Conservation (phyloP, 2,888 invertebrate species). For the Melanophora roralis region DNA sequence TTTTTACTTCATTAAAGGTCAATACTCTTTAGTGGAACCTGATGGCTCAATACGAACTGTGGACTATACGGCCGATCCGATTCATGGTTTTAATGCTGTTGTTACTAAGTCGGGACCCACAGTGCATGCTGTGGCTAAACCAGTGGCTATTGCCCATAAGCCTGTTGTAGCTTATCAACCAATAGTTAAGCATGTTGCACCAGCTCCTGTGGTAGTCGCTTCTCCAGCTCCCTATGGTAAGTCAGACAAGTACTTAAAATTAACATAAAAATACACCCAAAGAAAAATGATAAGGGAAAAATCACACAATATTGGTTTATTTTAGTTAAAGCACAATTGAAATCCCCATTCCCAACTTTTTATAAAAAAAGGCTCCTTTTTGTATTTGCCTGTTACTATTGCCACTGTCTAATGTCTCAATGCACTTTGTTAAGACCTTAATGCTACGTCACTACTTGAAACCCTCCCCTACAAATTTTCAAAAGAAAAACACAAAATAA, state of each 20-base stretch:
- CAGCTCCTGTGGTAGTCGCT: constrained; percentile 70
- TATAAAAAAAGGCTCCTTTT: background rate
- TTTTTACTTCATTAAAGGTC: constrained; percentile 66
- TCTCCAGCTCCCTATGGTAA: constrained; percentile 76
- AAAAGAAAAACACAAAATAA: background rate
- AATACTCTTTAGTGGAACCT: constrained; percentile 77
- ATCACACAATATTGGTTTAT: no score
- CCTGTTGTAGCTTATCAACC: constrained; percentile 71
- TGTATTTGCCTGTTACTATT: constrained; percentile 6
- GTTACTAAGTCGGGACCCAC: constrained; percentile 77
- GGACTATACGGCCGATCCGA: constrained; percentile 76
- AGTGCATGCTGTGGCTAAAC: constrained; percentile 75
- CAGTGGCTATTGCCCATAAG: constrained; percentile 72
- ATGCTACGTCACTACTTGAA: background rate
- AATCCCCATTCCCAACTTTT: background rate
- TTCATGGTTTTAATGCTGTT: constrained; percentile 77
- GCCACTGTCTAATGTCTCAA: constrained; percentile 6
- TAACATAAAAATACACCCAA: background rate
- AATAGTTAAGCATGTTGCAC: constrained; percentile 68
- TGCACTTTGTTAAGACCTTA: constrained; percentile 18
- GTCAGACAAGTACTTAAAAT: constrained; percentile 31
- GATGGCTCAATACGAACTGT: constrained; percentile 77
- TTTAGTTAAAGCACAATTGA: constrained; percentile 7
- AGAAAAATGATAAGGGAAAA: no score
- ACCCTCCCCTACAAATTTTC: background rate